A percentile compares a stretch with the other conserved stretches of the same genome.
Evolutionary conservation across 2,797 vertebrate species (phyloP).

Genomic region (Danio tinwini): DNA sequence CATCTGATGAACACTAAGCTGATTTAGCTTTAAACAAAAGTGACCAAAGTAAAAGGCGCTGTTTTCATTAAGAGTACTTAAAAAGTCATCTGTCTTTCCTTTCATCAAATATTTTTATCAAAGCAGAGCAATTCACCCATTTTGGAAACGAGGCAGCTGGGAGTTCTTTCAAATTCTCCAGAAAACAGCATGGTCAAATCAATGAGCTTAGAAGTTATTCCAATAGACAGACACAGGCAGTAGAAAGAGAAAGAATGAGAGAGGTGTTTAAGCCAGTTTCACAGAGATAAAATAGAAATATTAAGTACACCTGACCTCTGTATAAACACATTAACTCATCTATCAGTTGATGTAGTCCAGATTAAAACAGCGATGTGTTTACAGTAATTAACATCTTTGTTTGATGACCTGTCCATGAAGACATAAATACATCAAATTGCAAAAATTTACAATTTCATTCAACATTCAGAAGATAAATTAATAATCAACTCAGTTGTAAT

Average conservation of each 20-base stretch:
- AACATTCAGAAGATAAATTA: background rate
- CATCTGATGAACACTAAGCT: slow-evolving; percentile 32
- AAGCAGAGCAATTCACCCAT: slow-evolving; percentile 37
- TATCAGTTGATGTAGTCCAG: too few species aligned
- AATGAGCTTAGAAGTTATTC: background rate
- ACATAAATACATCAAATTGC: too few species aligned
- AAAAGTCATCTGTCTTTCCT: slow-evolving; percentile 66
- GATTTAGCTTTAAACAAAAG: slow-evolving; percentile 54
- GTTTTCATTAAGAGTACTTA: slow-evolving; percentile 70
- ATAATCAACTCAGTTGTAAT: too few species aligned
- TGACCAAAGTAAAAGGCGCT: slow-evolving; percentile 48
- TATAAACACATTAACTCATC: background rate
- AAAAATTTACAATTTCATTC: background rate
- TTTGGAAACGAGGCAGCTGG: slow-evolving; percentile 15
- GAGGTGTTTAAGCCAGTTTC: background rate
- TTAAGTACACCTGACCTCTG: background rate
- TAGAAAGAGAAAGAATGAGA: background rate
- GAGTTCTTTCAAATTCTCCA: slow-evolving; percentile 8
- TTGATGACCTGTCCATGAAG: too few species aligned
- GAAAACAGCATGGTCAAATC: slow-evolving; percentile 7
- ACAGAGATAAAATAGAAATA: background rate
- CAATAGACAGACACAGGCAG: background rate
- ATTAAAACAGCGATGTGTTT: background rate
- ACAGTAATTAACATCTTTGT: background rate
- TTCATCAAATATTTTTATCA: slow-evolving; percentile 51